These are phyloP conservation scores for Sphaerophoria rueppellii DNA, from an alignment of 2,888 invertebrate species.

Conservation along the genomic window DNA sequence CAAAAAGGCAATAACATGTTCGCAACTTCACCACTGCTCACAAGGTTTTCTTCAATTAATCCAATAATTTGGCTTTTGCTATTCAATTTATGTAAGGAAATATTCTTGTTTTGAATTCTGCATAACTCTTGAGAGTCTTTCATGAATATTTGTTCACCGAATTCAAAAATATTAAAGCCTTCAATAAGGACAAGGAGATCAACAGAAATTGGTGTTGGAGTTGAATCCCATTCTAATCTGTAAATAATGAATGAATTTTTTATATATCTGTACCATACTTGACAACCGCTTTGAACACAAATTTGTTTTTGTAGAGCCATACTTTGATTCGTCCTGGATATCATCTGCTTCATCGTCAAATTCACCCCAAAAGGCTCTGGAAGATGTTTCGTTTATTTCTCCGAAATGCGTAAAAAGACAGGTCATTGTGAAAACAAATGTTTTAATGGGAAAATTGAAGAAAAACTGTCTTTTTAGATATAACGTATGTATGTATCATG, in stretches of 20 bases:
- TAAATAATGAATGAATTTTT: not conserved
- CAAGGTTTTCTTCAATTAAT: conserved; percentile 78
- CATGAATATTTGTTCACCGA: conserved; percentile 76
- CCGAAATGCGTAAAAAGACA: conserved; percentile 79
- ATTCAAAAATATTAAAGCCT: conserved; percentile 77
- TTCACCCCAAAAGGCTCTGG: conserved; percentile 82
- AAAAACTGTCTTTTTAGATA: no score
- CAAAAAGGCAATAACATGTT: conserved; percentile 78
- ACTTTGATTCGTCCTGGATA: conserved; percentile 75
- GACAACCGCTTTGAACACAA: no score
- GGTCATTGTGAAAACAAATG: conserved; percentile 74
- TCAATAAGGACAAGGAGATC: conserved; percentile 79
- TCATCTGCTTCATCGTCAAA: conserved; percentile 80
- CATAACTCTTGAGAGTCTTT: conserved; percentile 75
- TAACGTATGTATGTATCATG: no score
- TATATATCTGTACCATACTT: not conserved
- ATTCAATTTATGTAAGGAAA: conserved; percentile 61
- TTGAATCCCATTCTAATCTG: conserved; percentile 58
- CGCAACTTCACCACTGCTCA: conserved; percentile 78
- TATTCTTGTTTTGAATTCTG: conserved; percentile 74
- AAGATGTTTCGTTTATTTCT: conserved; percentile 80
- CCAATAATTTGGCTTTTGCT: conserved; percentile 75
- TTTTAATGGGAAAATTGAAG: not conserved
- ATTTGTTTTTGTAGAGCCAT: conserved; percentile 27
- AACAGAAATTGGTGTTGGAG: conserved; percentile 60